These are phyloP conservation scores for Triplophysa bombifrons DNA, from an alignment of 2,797 vertebrate species.

Conservation along the genomic window DNA sequence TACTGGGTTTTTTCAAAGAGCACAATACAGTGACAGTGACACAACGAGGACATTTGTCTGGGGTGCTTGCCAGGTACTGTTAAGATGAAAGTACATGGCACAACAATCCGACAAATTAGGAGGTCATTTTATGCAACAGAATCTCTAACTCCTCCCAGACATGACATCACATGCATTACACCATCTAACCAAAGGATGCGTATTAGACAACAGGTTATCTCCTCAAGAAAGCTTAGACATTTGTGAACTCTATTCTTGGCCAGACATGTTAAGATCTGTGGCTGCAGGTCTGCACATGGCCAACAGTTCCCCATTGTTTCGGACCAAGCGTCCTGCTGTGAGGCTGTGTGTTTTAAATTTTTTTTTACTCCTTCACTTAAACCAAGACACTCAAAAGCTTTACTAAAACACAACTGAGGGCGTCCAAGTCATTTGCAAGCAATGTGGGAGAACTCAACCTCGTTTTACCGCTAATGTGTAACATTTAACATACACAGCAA, in stretches of 20 bases:
- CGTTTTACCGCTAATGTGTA: not conserved
- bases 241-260: slow-evolving; percentile 62
- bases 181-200: slow-evolving; percentile 64
- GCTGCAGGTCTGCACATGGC: slow-evolving; percentile 10
- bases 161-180: slow-evolving; percentile 63
- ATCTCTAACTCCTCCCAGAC: slow-evolving; percentile 30
- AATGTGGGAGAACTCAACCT: not conserved
- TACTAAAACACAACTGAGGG: not conserved
- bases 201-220: slow-evolving; percentile 66
- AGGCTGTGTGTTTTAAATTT: slow-evolving; percentile 62
- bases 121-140: slow-evolving; percentile 29
- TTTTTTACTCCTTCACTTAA: slow-evolving; percentile 32
- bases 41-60: slow-evolving; percentile 6
- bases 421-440: not conserved
- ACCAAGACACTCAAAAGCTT: slow-evolving; percentile 32
- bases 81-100: slow-evolving; percentile 27
- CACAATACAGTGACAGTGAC: slow-evolving; percentile 25
- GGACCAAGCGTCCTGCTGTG: slow-evolving; percentile 56
- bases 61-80: slow-evolving; percentile 14
- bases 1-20: not conserved
- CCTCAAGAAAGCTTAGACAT: slow-evolving; percentile 64
- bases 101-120: slow-evolving; percentile 24
- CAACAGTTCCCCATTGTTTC: slow-evolving; percentile 22
- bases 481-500: not conserved
- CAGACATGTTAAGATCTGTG: slow-evolving; percentile 24